Conservation (phyloP, 2,888 invertebrate species). For the Podotricha telesiphe region DNA sequence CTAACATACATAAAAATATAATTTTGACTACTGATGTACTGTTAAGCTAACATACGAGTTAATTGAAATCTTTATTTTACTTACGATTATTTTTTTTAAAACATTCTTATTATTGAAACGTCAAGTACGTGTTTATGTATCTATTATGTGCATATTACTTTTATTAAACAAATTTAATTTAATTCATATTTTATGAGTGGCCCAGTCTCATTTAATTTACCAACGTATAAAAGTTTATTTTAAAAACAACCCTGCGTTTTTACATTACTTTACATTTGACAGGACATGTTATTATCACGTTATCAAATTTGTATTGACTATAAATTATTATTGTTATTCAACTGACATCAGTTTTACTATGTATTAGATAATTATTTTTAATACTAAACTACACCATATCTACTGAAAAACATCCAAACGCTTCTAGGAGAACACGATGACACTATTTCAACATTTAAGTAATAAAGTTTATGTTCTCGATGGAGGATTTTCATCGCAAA, state of each 20-base stretch:
- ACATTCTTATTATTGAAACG: too few relatives aligned
- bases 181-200: too few relatives aligned
- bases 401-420: not conserved
- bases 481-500: conserved; percentile 92
- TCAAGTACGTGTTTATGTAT: too few relatives aligned
- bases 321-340: conserved; percentile 1
- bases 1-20: too few relatives aligned
- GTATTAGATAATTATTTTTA: not conserved
- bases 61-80: too few relatives aligned
- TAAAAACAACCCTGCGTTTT: not conserved
- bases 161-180: too few relatives aligned
- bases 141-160: too few relatives aligned
- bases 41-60: too few relatives aligned
- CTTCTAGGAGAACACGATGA: conserved; percentile 16
- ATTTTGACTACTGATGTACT: too few relatives aligned
- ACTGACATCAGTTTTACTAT: not conserved
- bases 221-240: too few relatives aligned
- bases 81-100: too few relatives aligned
- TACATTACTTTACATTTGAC: conserved; percentile 1
- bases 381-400: not conserved
- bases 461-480: conserved; percentile 75
- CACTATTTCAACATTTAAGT: conserved; percentile 36
- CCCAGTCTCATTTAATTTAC: too few relatives aligned
- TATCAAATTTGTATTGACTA: conserved; percentile 3
- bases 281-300: not conserved